Percentiles rank a stretch among this genome's conserved stretches.
Conservation (phyloP, 2,888 invertebrate species). For the Stenchaetothrips biformis region DNA sequence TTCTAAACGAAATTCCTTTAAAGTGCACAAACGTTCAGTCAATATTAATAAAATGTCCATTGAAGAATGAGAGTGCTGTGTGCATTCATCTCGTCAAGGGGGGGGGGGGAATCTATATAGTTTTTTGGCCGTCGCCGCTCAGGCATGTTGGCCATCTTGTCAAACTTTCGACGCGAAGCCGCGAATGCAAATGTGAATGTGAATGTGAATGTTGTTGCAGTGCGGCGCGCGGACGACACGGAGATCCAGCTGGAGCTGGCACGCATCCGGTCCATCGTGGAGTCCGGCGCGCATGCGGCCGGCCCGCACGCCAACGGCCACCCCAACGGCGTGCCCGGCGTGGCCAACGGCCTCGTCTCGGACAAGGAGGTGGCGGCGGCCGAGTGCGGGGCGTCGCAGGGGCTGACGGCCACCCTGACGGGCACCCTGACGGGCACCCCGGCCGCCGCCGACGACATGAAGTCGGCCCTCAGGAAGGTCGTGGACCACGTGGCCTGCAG, state of each 20-base stretch:
- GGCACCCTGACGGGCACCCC: background rate
- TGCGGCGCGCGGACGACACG: constrained; percentile 2
- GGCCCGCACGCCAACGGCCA: constrained; percentile 1
- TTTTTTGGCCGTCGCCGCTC: too few species aligned
- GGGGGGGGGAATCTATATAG: too few species aligned
- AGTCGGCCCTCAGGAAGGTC: background rate
- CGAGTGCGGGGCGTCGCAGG: background rate
- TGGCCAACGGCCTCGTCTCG: background rate
- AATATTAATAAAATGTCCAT: too few species aligned
- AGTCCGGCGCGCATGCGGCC: background rate
- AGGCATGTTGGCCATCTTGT: too few species aligned
- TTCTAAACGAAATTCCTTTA: too few species aligned
- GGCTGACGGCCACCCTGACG: background rate
- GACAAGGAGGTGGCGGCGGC: background rate
- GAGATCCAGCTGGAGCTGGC: constrained; percentile 22
- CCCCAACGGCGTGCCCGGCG: background rate
- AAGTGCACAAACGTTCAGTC: too few species aligned
- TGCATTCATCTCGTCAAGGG: too few species aligned
- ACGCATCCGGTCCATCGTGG: background rate
- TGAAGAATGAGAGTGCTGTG: too few species aligned
- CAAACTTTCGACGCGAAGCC: too few species aligned
- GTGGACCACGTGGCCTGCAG: constrained; percentile 39
- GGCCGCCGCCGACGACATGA: too few species aligned
- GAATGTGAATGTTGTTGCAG: background rate
- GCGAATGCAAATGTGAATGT: too few species aligned